Evolutionary conservation across 2,113 vertebrate genomes (phyloP).

Genomic region (Climacteris rufus): DNA sequence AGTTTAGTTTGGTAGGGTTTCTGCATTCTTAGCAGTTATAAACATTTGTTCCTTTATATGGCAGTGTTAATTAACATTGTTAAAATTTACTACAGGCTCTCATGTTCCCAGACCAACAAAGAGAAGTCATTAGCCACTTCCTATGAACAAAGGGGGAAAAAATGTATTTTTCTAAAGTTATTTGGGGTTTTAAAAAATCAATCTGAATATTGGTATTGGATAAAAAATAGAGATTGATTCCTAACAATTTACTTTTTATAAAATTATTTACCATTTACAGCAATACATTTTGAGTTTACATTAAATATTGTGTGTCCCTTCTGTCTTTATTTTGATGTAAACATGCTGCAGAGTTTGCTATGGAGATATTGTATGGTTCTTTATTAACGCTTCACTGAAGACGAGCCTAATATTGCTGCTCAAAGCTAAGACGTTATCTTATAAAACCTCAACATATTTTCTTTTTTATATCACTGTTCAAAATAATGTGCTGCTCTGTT

Average conservation of each 20-base stretch:
- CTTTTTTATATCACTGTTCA: background rate
- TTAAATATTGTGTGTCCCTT: background rate
- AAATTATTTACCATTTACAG: background rate
- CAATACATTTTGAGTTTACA: background rate
- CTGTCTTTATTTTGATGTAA: background rate
- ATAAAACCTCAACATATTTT: background rate
- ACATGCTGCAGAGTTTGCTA: background rate
- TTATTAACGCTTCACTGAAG: background rate
- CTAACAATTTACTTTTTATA: background rate
- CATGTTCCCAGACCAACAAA: background rate
- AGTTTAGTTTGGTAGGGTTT: background rate
- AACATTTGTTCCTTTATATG: conserved; percentile 1
- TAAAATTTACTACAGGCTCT: background rate
- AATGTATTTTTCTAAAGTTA: background rate
- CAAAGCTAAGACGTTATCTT: background rate
- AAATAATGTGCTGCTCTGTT: conserved; percentile 3
- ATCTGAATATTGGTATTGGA: background rate
- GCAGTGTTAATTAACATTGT: background rate
- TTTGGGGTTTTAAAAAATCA: background rate
- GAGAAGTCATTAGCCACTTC: background rate
- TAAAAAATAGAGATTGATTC: background rate
- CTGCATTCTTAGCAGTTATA: background rate
- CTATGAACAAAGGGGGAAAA: background rate
- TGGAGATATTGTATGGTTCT: background rate
- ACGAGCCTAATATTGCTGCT: background rate